These are phyloP conservation scores for Stictonetta naevosa DNA, from an alignment of 2,113 vertebrate species.

Conservation along the genomic window DNA sequence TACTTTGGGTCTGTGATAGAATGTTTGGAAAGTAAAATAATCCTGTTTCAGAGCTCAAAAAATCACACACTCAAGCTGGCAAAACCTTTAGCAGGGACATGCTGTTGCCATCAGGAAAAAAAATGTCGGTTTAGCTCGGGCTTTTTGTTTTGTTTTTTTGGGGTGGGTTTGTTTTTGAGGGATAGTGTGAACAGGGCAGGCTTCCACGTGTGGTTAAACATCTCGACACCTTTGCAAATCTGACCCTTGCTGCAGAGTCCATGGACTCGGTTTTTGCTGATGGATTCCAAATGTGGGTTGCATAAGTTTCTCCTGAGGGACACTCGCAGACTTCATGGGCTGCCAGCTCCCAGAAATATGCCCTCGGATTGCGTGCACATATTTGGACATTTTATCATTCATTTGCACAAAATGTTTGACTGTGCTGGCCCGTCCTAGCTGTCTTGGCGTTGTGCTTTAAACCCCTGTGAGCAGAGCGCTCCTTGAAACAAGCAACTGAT, in stretches of 20 bases:
- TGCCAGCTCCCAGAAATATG: conserved; percentile 67
- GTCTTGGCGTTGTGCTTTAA: neutral
- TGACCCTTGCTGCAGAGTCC: neutral
- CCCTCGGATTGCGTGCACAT: conserved; percentile 50
- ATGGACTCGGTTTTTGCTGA: neutral
- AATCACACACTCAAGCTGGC: neutral
- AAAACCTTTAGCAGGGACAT: neutral
- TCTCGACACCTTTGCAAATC: conserved; percentile 37
- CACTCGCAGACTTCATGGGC: neutral
- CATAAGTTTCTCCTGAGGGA: conserved; percentile 53
- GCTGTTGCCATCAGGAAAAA: neutral
- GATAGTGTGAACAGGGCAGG: neutral
- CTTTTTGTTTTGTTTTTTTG: neutral
- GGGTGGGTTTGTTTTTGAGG: neutral
- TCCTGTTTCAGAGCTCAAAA: neutral
- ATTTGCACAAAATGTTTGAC: conserved; percentile 15
- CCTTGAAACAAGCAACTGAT: neutral
- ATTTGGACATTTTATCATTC: conserved; percentile 60
- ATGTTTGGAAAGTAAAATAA: neutral
- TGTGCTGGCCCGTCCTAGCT: conserved; percentile 4
- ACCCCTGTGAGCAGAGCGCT: neutral
- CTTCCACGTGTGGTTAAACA: neutral
- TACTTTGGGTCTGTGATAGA: neutral
- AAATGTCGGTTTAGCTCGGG: neutral
- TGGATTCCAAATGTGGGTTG: conserved; percentile 46